These are phyloP conservation scores for Ormyrus rosae DNA, from an alignment of 2,888 invertebrate species.

Conservation along the genomic window DNA sequence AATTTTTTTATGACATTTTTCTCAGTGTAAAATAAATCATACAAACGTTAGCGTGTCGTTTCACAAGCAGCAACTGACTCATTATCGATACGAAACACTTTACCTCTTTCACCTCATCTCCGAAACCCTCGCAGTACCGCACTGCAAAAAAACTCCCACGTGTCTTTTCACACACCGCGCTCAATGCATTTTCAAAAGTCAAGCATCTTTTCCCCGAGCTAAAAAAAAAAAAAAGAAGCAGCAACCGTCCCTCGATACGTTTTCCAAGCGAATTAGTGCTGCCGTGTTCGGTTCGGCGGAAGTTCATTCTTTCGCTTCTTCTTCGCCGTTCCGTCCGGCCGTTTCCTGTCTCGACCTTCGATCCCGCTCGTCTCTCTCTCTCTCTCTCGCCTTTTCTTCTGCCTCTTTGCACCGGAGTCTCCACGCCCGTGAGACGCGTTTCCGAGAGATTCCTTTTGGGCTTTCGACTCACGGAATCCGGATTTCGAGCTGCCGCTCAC, in stretches of 20 bases:
- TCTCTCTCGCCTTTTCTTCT: constrained; percentile 33
- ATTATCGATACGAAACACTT: too few species aligned
- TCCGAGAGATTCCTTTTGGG: constrained; percentile 16
- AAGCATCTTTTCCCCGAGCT: neutral
- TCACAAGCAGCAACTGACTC: too few species aligned
- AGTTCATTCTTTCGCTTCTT: constrained; percentile 49
- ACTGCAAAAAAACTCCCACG: too few species aligned
- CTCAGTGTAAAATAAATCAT: too few species aligned
- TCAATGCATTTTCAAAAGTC: constrained; percentile 11
- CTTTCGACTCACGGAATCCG: constrained; percentile 59
- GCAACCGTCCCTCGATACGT: constrained; percentile 6
- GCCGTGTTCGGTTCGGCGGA: constrained; percentile 29
- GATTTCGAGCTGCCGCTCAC: constrained; percentile 61
- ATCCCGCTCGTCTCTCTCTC: neutral
- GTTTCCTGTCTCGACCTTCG: constrained; percentile 50
- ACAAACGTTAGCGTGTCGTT: too few species aligned
- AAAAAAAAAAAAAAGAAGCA: neutral
- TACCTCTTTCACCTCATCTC: too few species aligned
- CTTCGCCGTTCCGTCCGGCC: neutral
- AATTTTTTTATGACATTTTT: too few species aligned
- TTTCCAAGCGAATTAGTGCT: constrained; percentile 36
- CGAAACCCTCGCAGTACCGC: too few species aligned
- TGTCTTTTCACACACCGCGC: neutral
- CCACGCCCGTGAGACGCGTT: neutral
- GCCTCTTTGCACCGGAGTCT: neutral